phyloP scores from a whole-genome alignment of 2,888 invertebrate genomes.

The Netelia fuscicornis region DNA sequence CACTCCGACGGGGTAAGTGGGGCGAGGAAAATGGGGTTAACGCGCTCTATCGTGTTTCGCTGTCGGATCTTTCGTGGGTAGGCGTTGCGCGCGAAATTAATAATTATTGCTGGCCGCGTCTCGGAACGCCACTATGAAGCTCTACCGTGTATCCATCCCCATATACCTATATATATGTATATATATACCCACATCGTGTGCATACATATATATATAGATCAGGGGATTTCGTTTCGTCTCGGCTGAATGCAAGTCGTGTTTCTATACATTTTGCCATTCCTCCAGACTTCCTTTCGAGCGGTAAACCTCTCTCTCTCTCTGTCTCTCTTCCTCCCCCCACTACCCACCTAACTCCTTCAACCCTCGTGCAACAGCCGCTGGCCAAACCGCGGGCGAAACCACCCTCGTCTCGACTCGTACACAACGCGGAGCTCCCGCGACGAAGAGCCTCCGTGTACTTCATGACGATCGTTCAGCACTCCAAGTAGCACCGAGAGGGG shows the following conservation, averaged over 20 bases:
- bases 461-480: conserved; percentile 55
- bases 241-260: conserved; percentile 48
- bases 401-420: conserved; percentile 56
- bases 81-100: conserved; percentile 68
- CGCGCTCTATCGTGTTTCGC: conserved; percentile 65
- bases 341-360: conserved; percentile 29
- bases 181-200: neutral
- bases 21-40: conserved; percentile 23
- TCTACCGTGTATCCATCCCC: conserved; percentile 14
- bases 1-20: too few relatives aligned
- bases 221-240: conserved; percentile 50
- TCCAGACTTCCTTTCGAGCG: conserved; percentile 67
- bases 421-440: conserved; percentile 44
- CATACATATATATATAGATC: neutral
- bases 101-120: conserved; percentile 65
- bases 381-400: conserved; percentile 56
- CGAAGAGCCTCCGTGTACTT: conserved; percentile 58
- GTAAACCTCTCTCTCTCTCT: conserved; percentile 48
- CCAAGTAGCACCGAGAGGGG: neutral
- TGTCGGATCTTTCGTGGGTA: conserved; percentile 63
- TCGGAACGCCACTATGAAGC: conserved; percentile 40
- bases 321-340: conserved; percentile 3
- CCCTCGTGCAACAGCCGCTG: conserved; percentile 48
- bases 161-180: too few relatives aligned
- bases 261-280: conserved; percentile 55